phyloP scores from a whole-genome alignment of 2,797 vertebrate species.

The Bucorvus abyssinicus region DNA sequence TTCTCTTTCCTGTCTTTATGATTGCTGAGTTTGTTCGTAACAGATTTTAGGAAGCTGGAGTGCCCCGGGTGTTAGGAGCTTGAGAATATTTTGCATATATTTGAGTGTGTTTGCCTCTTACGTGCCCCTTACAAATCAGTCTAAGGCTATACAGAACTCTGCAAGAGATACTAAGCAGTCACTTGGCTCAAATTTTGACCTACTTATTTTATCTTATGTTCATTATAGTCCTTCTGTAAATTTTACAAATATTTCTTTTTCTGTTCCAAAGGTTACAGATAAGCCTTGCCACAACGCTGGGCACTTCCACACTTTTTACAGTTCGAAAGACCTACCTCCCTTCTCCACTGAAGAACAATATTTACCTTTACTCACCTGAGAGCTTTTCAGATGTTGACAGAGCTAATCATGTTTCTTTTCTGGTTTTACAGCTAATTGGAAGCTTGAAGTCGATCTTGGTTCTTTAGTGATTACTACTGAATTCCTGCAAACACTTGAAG shows the following conservation, averaged over 20 bases:
- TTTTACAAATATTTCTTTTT: neutral
- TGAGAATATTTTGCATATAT: neutral
- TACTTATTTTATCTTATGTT: neutral
- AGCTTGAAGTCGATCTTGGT: neutral
- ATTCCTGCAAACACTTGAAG: neutral
- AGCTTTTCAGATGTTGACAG: neutral
- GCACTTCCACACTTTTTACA: neutral
- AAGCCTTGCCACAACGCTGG: neutral
- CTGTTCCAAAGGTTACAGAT: neutral
- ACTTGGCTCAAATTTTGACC: neutral
- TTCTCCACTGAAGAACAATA: accelerated
- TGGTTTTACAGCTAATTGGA: neutral
- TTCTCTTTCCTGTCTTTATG: neutral
- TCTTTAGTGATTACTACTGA: neutral
- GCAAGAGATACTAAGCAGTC: neutral
- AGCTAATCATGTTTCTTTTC: neutral
- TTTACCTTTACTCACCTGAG: neutral
- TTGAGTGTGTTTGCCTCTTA: neutral
- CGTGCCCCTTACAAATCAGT: neutral
- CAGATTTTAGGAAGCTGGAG: neutral
- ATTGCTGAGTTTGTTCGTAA: neutral
- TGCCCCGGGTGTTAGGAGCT: accelerated
- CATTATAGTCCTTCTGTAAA: neutral
- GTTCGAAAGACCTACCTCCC: neutral
- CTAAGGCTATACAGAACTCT: neutral